phyloP scores from a whole-genome alignment of 1,140 invertebrate species.

The Drosophila ogumai region DNA sequence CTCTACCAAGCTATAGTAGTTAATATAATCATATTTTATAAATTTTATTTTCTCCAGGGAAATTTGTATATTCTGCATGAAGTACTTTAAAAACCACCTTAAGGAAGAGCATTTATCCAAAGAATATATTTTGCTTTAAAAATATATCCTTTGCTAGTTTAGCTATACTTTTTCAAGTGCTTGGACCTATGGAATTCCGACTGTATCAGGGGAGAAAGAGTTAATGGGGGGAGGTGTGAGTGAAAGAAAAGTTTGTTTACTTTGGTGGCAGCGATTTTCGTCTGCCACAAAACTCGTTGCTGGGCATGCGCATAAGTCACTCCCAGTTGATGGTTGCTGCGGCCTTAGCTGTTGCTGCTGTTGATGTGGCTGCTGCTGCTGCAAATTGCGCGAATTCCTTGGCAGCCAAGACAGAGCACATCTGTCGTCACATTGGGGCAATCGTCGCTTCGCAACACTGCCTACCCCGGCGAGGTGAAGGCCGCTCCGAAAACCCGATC shows the following conservation, averaged over 20 bases:
- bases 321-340: slow-evolving; percentile 37
- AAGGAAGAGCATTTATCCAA: no score
- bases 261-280: slow-evolving; percentile 57
- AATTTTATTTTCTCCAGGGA: not conserved
- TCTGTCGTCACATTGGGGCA: slow-evolving; percentile 68
- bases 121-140: not conserved
- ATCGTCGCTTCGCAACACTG: slow-evolving; percentile 31
- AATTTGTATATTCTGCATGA: not conserved
- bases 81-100: not conserved
- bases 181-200: not conserved
- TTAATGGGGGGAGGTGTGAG: slow-evolving; percentile 4
- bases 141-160: not conserved
- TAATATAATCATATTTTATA: no score
- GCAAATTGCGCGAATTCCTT: slow-evolving; percentile 77
- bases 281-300: slow-evolving; percentile 59
- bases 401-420: slow-evolving; percentile 43
- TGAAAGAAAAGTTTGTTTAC: slow-evolving; percentile 69
- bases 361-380: slow-evolving; percentile 14
- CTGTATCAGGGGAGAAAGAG: slow-evolving; percentile 11
- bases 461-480: slow-evolving; percentile 45
- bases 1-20: not conserved
- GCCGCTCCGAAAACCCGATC: slow-evolving; percentile 44
- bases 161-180: not conserved
- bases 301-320: slow-evolving; percentile 74
- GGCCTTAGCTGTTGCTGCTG: slow-evolving; percentile 15